phyloP scores from a whole-genome alignment of 1,140 invertebrate genomes.

The Leptinotarsa undecemlineata region DNA sequence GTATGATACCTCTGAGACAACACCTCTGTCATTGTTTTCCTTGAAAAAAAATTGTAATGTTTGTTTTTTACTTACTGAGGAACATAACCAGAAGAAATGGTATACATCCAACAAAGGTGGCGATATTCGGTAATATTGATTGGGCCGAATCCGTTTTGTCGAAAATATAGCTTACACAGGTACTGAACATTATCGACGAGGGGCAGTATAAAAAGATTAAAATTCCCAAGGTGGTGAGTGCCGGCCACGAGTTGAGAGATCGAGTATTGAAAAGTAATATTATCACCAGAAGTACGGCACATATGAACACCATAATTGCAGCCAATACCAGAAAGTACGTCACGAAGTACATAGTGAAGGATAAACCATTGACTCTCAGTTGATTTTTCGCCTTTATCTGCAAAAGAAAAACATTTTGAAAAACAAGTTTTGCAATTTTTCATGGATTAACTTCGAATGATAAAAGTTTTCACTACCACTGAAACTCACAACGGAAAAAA shows the following conservation, averaged over 20 bases:
- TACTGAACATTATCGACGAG: conserved; percentile 73
- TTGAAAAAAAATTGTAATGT: neutral
- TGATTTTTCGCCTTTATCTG: conserved; percentile 84
- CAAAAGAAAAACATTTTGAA: conserved; percentile 37
- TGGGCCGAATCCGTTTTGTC: conserved; percentile 81
- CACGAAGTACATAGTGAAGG: conserved; percentile 76
- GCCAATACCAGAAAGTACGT: conserved; percentile 74
- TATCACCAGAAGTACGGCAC: conserved; percentile 67
- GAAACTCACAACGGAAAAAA: too few relatives aligned
- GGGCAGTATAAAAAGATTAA: conserved; percentile 76
- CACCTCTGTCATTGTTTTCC: too few relatives aligned
- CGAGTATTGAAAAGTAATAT: conserved; percentile 71
- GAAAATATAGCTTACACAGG: conserved; percentile 79
- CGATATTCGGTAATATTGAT: conserved; percentile 76
- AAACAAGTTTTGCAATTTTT: too few relatives aligned
- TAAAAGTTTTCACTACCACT: too few relatives aligned
- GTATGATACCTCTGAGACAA: too few relatives aligned
- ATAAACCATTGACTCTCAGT: conserved; percentile 78
- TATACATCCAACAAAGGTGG: conserved; percentile 72
- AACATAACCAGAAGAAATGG: conserved; percentile 73
- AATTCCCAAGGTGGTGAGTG: conserved; percentile 68
- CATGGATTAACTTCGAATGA: too few relatives aligned
- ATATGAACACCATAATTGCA: conserved; percentile 72
- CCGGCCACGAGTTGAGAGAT: conserved; percentile 68
- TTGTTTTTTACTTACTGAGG: conserved; percentile 65